Base-by-base conservation (phyloP, 1,140 invertebrate species). In the Condylostylus longicornis region DNA sequence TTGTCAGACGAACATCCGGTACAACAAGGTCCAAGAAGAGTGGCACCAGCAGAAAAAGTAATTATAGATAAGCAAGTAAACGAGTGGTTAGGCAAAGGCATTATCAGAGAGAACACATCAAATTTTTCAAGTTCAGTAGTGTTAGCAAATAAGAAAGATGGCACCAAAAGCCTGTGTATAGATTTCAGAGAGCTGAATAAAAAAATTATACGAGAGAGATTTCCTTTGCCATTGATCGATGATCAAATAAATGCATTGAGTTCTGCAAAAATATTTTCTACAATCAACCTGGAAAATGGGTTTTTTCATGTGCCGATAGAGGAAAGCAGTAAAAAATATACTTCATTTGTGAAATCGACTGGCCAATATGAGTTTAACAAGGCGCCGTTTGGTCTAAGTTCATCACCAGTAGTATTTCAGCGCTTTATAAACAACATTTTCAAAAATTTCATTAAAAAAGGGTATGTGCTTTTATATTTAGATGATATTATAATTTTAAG, bases 401-500 rank as follows among this genome's bases (percentile, higher is more conserved):
- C 27, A 5, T 36, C 35, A 14, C 22, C 5, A 12, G 18, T 9
- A 9, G 35, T 36, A 12, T 36, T 36, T 28, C 35, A 36, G 14
- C 10, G 35, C 12, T 28, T 27, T 18, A 17, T 35, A 20, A 35
- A 35, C 13, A n/a, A 18, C 10, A 19, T 35, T 35, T 35, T 35
- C 18, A 18, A 18, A 18, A 33, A 14, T 33, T 33, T 46, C 12
- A 44, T 49, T 5, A 29, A 29, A 32, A 43, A 49, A 17, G 1
- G 20, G 4, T 43, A 39, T 3, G 37, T 44, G 0, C 45, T 50
- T 30, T 38, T 29, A 2, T 50, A 66, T 37, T 13, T 70, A 0
- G 67, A 70, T 46, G 68, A 71, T 36, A 50, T 68, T 5, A 38
- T 69, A 0, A 43, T 69, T 10, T 48, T 48, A 18, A 47, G 42